Evolutionary conservation across 92 coral and sea anemone genomes (phyloP), one percentile per base, ranked within the genome.

Genomic region (Virgularia gustaviana): DNA sequence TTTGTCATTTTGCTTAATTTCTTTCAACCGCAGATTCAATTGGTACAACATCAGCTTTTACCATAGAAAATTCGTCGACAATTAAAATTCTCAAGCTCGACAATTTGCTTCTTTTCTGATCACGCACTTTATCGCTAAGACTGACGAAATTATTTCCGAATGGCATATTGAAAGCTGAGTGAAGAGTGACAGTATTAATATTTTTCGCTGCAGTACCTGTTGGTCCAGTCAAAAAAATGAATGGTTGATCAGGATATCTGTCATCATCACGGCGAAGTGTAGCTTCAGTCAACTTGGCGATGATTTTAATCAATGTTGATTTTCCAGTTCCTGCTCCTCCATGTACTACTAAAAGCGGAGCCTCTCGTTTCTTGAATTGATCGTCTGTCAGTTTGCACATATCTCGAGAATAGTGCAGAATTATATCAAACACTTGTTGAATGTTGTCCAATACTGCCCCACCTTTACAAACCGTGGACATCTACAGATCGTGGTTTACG

Each of bases 241-340:
- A 62, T 36, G 70, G 49, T 49, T 62, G 70, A 34, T 62, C 70
- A 11, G 70, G 70, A 62, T 62, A 49, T 37, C 70, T 62, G 36
- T 62, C 70, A 36, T 62, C 70, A 49, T n/a, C n/a, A n/a, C n/a
- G n/a, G n/a, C n/a, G n/a, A n/a, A 62, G 70, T 35, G 70, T 62
- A 62, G 70, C 70, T 62, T 62, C 70, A 62, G 70, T 62, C 70
- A 43, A 62, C 47, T 62, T 62, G 34, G 70, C 47, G 47, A 62
- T 62, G 47, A 41, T 62, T 62, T 35, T 62, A 20, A 62, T 62
- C 70, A 62, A 62, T 36, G 47, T 62, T 5, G 70, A 62, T 62
- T 62, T 62, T 62, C 70, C 70, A 31, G 27, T 62, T 62, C 70
- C 70, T 25, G 70, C 70, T 34, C 70, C 70, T 23, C 70, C 49